Percentiles rank a stretch among this genome's conserved stretches.
Evolutionary conservation across 92 coral and sea anemone genomes (phyloP).

Genomic region (Zoanthus gigantus): DNA sequence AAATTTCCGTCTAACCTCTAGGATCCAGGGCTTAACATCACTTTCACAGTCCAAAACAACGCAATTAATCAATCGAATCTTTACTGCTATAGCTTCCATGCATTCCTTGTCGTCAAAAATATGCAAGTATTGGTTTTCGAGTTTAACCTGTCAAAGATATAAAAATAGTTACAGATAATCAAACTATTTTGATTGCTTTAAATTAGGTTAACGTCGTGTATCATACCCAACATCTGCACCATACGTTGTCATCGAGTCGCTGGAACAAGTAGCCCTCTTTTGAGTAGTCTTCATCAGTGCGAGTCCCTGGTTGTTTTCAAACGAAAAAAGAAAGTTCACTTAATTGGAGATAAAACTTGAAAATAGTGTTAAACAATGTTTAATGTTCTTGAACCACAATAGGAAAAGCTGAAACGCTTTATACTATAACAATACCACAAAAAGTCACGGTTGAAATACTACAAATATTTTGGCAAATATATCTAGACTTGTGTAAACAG

Average conservation of each 20-base stretch:
- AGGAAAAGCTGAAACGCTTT: too few species aligned
- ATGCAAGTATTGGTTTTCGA: slow-evolving; percentile 68
- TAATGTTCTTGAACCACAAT: too few species aligned
- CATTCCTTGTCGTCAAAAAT: slow-evolving; percentile 67
- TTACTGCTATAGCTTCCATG: slow-evolving; percentile 64
- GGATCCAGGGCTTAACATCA: slow-evolving; percentile 67
- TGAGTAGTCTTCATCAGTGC: not conserved
- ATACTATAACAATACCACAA: too few species aligned
- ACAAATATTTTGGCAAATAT: too few species aligned
- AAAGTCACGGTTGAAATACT: too few species aligned
- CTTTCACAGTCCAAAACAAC: slow-evolving; percentile 74
- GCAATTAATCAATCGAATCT: slow-evolving; percentile 79
- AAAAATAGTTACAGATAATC: not conserved
- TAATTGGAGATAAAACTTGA: not conserved
- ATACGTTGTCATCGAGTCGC: slow-evolving; percentile 74
- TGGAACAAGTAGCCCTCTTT: slow-evolving; percentile 81
- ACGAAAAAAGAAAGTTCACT: not conserved
- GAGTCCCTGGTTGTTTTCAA: not conserved
- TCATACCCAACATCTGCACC: slow-evolving; percentile 94
- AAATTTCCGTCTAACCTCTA: slow-evolving; percentile 75
- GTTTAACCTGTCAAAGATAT: slow-evolving; percentile 58
- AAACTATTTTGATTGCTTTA: not conserved
- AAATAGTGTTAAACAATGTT: not conserved
- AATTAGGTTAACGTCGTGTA: not conserved
- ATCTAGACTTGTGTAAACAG: too few species aligned